These are phyloP conservation scores for Tinamus major DNA, from an alignment of 2,797 vertebrate species.

Conservation along the genomic window DNA sequence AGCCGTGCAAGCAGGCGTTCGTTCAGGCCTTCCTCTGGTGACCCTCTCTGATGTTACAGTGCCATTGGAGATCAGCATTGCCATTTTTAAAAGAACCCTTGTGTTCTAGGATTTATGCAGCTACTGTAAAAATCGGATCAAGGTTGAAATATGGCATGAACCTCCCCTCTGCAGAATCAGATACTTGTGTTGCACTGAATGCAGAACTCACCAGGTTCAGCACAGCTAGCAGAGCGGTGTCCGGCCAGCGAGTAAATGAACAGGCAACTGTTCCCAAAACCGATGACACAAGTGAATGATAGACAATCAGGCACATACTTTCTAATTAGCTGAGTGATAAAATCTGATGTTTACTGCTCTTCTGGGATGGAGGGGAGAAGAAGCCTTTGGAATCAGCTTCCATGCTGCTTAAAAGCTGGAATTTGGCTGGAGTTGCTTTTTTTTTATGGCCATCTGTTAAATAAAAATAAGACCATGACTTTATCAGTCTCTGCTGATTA, in stretches of 20 bases:
- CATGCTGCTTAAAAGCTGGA: not conserved
- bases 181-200: not conserved
- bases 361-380: not conserved
- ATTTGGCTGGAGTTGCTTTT: not conserved
- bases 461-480: not conserved
- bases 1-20: not conserved
- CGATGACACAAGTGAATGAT: not conserved
- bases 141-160: not conserved
- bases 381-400: not conserved
- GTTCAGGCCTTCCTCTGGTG: not conserved
- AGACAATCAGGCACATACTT: not conserved
- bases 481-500: not conserved
- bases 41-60: not conserved
- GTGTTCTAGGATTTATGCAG: not conserved
- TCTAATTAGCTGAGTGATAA: not conserved
- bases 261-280: not conserved
- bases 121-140: not conserved
- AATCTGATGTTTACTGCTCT: not conserved
- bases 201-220: not conserved
- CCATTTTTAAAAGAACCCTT: not conserved
- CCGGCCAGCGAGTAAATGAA: not conserved
- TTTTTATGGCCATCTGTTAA: conserved; percentile 1
- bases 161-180: not conserved
- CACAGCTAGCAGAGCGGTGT: not conserved
- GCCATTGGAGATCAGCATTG: not conserved